Conservation (phyloP, 2,113 vertebrate genomes). For the Notothenia coriiceps region DNA sequence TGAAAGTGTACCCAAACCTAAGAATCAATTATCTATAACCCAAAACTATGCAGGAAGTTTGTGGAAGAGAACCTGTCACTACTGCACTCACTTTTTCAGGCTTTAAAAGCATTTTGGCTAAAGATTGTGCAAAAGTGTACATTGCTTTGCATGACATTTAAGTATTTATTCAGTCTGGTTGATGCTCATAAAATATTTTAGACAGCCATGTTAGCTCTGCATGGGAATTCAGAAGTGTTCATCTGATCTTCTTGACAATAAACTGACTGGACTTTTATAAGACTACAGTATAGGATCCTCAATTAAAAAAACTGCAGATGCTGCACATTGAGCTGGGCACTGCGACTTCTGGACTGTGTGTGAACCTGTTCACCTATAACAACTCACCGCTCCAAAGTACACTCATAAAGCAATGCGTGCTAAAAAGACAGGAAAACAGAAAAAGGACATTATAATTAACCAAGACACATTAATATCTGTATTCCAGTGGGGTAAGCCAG, state of each 20-base stretch:
- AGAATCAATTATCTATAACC: neutral
- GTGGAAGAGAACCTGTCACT: neutral
- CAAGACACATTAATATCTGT: neutral
- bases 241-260: constrained; percentile 15
- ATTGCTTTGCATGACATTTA: neutral
- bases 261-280: neutral
- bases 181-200: neutral
- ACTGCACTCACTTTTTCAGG: neutral
- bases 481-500: neutral
- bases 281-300: neutral
- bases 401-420: neutral
- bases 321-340: neutral
- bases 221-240: neutral
- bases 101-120: neutral
- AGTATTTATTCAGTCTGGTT: neutral
- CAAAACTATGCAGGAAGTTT: neutral
- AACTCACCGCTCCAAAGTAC: neutral
- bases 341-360: neutral
- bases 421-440: neutral
- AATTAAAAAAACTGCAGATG: constrained; percentile 18
- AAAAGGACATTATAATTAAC: neutral
- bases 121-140: neutral
- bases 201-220: neutral
- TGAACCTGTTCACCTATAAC: neutral
- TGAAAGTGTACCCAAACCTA: neutral